Conservation (phyloP, 2,797 vertebrate species). For the Eulemur coronatus region DNA sequence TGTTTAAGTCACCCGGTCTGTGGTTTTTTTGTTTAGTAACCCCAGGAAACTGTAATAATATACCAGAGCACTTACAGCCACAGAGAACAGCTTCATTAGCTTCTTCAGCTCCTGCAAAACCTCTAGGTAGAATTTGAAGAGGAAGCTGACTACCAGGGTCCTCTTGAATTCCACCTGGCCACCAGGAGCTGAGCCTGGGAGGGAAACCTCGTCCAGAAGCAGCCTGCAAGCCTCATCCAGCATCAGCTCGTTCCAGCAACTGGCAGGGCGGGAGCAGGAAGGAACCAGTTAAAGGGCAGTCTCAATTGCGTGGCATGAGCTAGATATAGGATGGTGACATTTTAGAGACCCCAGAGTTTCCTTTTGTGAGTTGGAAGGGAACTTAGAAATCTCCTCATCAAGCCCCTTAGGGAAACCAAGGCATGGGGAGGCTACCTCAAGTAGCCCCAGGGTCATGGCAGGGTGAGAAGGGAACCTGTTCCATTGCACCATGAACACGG, state of each 20-base stretch:
- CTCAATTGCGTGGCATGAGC: rapidly evolving
- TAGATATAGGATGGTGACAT: not conserved
- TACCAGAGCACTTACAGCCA: not conserved
- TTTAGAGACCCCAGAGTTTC: not conserved
- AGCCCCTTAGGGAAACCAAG: not conserved
- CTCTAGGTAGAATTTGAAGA: slow-evolving; percentile 94
- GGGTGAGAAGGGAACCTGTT: not conserved
- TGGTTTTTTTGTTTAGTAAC: not conserved
- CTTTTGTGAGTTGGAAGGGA: not conserved
- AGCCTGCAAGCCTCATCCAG: slow-evolving; percentile 87
- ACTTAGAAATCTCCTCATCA: not conserved
- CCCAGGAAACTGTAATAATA: not conserved
- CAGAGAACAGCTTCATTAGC: slow-evolving; percentile 62
- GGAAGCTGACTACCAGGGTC: slow-evolving; percentile 90
- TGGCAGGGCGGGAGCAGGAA: slow-evolving; percentile 63
- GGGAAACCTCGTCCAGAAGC: slow-evolving; percentile 88
- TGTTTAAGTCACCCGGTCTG: not conserved
- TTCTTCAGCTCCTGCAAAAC: slow-evolving; percentile 86
- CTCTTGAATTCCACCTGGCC: slow-evolving; percentile 90
- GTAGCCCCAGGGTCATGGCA: not conserved
- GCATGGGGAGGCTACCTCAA: not conserved
- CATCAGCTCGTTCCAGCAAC: slow-evolving; percentile 89
- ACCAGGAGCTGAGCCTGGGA: slow-evolving; percentile 84
- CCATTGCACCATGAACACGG: not conserved
- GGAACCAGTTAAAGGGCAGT: not conserved